Conservation (phyloP, 2,888 invertebrate species). For the Drosophila hamatofila region DNA sequence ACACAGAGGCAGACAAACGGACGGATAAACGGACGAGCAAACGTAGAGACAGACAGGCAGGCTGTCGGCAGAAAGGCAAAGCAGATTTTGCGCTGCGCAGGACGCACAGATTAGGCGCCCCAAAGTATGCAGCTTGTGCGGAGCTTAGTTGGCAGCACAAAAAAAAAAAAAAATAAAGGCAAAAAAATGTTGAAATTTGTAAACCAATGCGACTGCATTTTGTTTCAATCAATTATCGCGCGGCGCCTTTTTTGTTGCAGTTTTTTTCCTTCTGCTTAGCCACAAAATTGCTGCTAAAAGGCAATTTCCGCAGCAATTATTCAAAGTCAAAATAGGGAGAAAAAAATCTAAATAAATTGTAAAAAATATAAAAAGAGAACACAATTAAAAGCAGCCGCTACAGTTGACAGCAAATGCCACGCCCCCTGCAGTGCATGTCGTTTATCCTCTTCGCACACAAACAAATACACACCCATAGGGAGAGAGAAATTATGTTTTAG, state of each 20-base stretch:
- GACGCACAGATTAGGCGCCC: constrained; percentile 53
- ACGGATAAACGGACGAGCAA: constrained; percentile 30
- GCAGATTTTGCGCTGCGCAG: constrained; percentile 43
- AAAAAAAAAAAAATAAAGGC: constrained; percentile 14
- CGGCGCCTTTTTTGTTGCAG: constrained; percentile 6
- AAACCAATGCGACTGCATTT: constrained; percentile 58
- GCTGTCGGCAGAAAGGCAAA: constrained; percentile 32
- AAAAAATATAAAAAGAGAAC: constrained; percentile 11
- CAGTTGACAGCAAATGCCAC: constrained; percentile 24
- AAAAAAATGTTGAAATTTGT: constrained; percentile 30
- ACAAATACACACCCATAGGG: constrained; percentile 2
- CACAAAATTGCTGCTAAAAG: constrained; percentile 69
- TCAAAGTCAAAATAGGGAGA: constrained; percentile 51
- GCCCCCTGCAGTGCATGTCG: constrained; percentile 9
- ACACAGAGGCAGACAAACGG: constrained; percentile 20
- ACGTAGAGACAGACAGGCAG: constrained; percentile 25
- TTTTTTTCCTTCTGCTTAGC: constrained; percentile 26
- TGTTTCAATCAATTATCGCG: constrained; percentile 67
- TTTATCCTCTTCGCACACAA: constrained; percentile 13
- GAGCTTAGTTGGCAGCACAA: constrained; percentile 13
- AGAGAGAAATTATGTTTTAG: not conserved
- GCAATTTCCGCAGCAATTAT: constrained; percentile 75
- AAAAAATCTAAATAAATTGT: constrained; percentile 8
- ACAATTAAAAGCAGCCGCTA: constrained; percentile 60
- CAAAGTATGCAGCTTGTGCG: constrained; percentile 33